Percentiles rank a stretch among this genome's conserved stretches.
phyloP scores from a whole-genome alignment of 2,888 invertebrate genomes.

The Pollenia angustigena region DNA sequence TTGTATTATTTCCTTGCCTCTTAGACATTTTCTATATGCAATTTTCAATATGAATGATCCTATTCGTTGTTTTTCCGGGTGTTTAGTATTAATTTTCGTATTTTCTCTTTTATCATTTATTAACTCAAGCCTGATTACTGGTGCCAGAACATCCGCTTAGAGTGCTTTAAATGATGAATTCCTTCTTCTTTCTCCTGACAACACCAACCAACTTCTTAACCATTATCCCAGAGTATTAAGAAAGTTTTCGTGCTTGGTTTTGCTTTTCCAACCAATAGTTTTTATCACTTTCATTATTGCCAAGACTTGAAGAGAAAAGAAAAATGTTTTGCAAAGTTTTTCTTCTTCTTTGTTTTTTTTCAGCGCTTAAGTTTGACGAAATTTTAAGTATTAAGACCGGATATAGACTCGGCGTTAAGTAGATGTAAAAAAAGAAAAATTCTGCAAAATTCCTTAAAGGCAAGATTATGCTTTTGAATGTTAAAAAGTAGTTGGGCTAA shows the following conservation, averaged over 20 bases:
- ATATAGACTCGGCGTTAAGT: constrained; percentile 50
- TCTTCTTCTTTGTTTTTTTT: background rate
- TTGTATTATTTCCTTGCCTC: background rate
- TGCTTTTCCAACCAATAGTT: constrained; percentile 31
- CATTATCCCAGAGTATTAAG: constrained; percentile 50
- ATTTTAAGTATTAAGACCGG: constrained; percentile 57
- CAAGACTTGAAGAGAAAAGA: constrained; percentile 2
- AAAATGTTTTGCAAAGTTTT: constrained; percentile 39
- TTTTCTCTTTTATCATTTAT: constrained; percentile 44
- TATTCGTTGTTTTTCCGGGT: constrained; percentile 18
- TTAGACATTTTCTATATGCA: background rate
- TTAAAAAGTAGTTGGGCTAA: constrained; percentile 63
- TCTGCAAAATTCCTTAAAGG: constrained; percentile 50
- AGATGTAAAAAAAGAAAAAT: constrained; percentile 2
- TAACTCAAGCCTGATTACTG: constrained; percentile 65
- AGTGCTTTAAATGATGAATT: constrained; percentile 78
- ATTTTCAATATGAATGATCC: background rate
- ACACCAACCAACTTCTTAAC: constrained; percentile 20
- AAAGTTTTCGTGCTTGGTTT: constrained; percentile 53
- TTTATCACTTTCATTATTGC: constrained; percentile 8
- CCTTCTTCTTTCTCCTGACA: constrained; percentile 46
- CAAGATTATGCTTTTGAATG: constrained; percentile 66
- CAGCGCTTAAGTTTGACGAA: constrained; percentile 28
- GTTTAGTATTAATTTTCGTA: constrained; percentile 32
- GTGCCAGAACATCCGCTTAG: constrained; percentile 79